These are phyloP conservation scores for Diacarnus erythraeanus DNA, from an alignment of 37 sponge, comb jelly and placozoan species.

Conservation along the genomic window DNA sequence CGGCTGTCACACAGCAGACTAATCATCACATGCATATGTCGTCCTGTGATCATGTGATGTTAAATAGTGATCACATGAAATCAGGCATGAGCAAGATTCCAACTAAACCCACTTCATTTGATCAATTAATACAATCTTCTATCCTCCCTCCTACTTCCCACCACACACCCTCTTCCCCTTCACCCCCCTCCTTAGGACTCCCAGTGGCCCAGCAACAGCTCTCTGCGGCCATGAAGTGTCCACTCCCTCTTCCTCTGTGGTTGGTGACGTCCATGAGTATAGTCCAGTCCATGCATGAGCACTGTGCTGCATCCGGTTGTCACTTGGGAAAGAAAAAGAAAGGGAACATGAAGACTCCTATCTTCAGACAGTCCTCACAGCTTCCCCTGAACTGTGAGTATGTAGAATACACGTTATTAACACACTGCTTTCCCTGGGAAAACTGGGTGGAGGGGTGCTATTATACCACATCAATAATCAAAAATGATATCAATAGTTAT, in stretches of 20 bases:
- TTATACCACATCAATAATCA: too few relatives aligned
- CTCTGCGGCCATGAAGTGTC: constrained; percentile 23
- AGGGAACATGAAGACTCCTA: constrained; percentile 10
- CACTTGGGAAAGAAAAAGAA: constrained; percentile 34
- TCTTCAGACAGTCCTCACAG: constrained; percentile 6
- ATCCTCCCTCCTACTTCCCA: background rate
- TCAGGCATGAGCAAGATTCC: background rate
- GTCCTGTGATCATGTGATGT: too few relatives aligned
- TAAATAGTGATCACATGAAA: too few relatives aligned
- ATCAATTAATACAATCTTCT: background rate
- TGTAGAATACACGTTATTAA: too few relatives aligned
- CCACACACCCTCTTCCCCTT: background rate
- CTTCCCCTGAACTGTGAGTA: constrained; percentile 8
- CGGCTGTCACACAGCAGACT: too few relatives aligned
- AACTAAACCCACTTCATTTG: background rate
- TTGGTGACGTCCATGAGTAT: constrained; percentile 39
- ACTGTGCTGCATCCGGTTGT: background rate
- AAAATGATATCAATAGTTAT: too few relatives aligned
- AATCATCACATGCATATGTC: too few relatives aligned
- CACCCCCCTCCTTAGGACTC: background rate
- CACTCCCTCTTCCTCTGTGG: constrained; percentile 48
- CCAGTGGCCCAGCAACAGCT: constrained; percentile 39
- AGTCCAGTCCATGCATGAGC: constrained; percentile 20
- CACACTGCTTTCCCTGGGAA: too few relatives aligned
- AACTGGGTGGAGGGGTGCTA: too few relatives aligned